These are phyloP conservation scores for Nycteola revayana DNA, from an alignment of 2,888 invertebrate species.

Conservation along the genomic window DNA sequence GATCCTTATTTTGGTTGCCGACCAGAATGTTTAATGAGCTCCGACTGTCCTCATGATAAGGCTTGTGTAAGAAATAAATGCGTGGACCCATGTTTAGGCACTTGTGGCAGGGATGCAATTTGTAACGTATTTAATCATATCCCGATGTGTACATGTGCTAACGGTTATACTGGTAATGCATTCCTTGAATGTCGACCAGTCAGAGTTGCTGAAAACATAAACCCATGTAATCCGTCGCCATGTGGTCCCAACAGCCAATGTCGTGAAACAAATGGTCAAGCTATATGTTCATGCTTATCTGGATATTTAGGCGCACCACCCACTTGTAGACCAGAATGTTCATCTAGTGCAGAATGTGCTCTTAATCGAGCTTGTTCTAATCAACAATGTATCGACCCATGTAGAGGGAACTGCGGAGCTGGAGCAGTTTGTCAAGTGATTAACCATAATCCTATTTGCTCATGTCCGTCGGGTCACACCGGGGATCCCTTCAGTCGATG, in stretches of 20 bases:
- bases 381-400: conserved; percentile 88
- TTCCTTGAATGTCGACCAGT: conserved; percentile 83
- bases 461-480: conserved; percentile 84
- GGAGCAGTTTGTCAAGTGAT: conserved; percentile 87
- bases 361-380: conserved; percentile 86
- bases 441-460: conserved; percentile 88
- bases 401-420: conserved; percentile 87
- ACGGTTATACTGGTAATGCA: conserved; percentile 86
- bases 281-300: conserved; percentile 86
- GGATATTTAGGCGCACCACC: conserved; percentile 88
- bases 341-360: conserved; percentile 85
- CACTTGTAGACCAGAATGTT: conserved; percentile 87
- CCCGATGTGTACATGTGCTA: conserved; percentile 82
- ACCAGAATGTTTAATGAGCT: conserved; percentile 90
- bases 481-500: conserved; percentile 89
- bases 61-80: conserved; percentile 89
- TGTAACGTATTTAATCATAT: conserved; percentile 86
- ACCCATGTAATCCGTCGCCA: conserved; percentile 86
- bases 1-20: conserved; percentile 90
- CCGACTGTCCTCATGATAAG: conserved; percentile 86
- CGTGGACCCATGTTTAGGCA: conserved; percentile 88
- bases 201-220: conserved; percentile 54
- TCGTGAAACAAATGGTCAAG: conserved; percentile 84
- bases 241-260: conserved; percentile 89
- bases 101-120: conserved; percentile 88